Evolutionary conservation across 2,113 vertebrate genomes (phyloP).

Genomic region (Perognathus longimembris): DNA sequence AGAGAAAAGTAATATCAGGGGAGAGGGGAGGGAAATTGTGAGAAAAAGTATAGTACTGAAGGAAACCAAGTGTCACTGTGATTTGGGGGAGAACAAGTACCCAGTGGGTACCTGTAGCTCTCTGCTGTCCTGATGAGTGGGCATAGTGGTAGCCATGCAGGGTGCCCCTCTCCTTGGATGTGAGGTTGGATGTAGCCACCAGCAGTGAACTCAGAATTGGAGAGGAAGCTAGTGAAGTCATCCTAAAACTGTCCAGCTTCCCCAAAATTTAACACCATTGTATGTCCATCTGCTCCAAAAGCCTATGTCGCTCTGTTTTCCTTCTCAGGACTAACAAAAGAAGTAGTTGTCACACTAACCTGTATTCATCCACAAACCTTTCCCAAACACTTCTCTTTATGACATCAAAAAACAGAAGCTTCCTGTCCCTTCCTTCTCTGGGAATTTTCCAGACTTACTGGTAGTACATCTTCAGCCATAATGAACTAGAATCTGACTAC

Average conservation of each 20-base stretch:
- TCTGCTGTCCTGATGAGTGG: background rate
- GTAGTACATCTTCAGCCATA: background rate
- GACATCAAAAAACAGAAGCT: slow-evolving; percentile 2
- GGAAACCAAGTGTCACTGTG: background rate
- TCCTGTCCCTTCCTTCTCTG: background rate
- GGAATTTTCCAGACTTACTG: background rate
- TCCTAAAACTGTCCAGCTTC: background rate
- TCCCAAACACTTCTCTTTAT: background rate
- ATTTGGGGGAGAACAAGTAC: background rate
- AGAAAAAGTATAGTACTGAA: background rate
- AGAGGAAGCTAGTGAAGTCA: background rate
- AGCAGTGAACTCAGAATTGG: background rate
- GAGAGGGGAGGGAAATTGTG: background rate
- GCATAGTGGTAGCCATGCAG: background rate
- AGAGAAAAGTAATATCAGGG: background rate
- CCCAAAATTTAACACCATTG: background rate
- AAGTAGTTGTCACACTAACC: background rate
- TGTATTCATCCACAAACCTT: background rate
- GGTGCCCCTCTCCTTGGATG: no score
- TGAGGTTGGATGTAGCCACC: background rate
- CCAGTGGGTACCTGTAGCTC: background rate
- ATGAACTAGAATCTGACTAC: background rate
- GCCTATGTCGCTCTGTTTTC: background rate
- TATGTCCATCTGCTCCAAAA: background rate
- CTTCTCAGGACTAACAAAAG: background rate